A percentile compares a stretch with the other conserved stretches of the same genome.
phyloP scores from a whole-genome alignment of 2,888 invertebrate genomes.

The Epirrhoe tristata region DNA sequence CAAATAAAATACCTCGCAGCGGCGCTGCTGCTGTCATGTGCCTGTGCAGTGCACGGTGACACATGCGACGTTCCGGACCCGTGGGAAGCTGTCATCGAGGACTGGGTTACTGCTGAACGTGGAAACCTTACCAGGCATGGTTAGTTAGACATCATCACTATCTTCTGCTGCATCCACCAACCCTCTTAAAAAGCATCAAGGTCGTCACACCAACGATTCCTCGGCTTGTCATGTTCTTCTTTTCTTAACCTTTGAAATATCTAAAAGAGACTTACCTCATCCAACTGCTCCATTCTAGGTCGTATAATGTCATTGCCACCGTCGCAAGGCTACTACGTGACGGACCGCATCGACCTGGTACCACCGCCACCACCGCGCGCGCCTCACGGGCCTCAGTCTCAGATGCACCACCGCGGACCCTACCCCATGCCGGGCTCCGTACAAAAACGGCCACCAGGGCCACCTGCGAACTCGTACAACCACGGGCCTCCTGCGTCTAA shows the following conservation, averaged over 20 bases:
- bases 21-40: conserved; percentile 40
- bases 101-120: conserved; percentile 84
- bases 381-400: conserved; percentile 31
- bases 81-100: conserved; percentile 87
- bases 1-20: conserved; percentile 28
- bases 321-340: conserved; percentile 76
- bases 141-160: conserved; percentile 35
- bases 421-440: conserved; percentile 40
- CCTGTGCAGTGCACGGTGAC: conserved; percentile 17
- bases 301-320: conserved; percentile 76
- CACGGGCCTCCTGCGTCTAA: background rate
- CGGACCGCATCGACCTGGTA: conserved; percentile 70
- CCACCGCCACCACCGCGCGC: conserved; percentile 54
- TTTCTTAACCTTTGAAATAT: background rate
- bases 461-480: conserved; percentile 25
- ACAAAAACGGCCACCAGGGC: conserved; percentile 28
- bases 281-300: conserved; percentile 53
- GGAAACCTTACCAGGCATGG: conserved; percentile 67
- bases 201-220: too few species aligned
- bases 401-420: conserved; percentile 47
- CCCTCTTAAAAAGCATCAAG: too few species aligned
- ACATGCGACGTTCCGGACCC: conserved; percentile 61
- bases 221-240: too few species aligned
- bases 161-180: background rate
- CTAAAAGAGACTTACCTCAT: background rate